Conservation (phyloP, 2,888 invertebrate genomes). For the Diaperis boleti region DNA sequence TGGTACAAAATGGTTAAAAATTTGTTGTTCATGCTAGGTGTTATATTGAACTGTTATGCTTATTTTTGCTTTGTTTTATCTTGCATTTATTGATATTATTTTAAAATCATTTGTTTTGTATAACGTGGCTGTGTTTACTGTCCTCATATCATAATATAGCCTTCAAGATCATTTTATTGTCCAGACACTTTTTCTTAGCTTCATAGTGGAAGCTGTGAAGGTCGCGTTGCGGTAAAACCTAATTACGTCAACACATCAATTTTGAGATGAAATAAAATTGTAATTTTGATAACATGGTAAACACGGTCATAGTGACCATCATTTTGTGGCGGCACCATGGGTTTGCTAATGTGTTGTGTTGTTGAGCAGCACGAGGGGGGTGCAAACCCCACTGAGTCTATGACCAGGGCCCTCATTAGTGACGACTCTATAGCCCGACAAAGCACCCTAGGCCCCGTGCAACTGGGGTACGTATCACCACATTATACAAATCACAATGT, state of each 20-base stretch:
- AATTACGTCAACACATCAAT: neutral
- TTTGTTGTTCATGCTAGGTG: conserved; percentile 52
- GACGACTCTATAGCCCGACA: conserved; percentile 88
- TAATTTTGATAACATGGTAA: conserved; percentile 35
- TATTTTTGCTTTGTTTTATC: conserved; percentile 39
- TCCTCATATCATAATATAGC: conserved; percentile 17
- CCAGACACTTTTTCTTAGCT: conserved; percentile 12
- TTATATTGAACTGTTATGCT: conserved; percentile 47
- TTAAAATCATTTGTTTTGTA: conserved; percentile 37
- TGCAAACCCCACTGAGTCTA: conserved; percentile 92
- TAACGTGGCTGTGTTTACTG: conserved; percentile 49
- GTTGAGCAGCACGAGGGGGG: conserved; percentile 91
- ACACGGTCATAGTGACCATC: conserved; percentile 46
- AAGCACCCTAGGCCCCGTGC: conserved; percentile 90
- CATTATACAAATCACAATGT: conserved; percentile 27
- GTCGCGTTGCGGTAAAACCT: no score
- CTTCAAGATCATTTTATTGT: conserved; percentile 23
- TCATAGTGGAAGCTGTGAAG: conserved; percentile 6
- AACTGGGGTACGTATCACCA: conserved; percentile 90
- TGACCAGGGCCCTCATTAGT: conserved; percentile 95
- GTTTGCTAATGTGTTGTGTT: conserved; percentile 68
- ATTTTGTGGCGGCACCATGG: conserved; percentile 53
- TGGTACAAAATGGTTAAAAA: conserved; percentile 38
- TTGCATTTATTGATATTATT: conserved; percentile 37
- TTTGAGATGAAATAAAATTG: neutral